These are phyloP conservation scores for Scolopax bukidnonensis DNA, from an alignment of 2,797 vertebrate genomes.

Conservation along the genomic window DNA sequence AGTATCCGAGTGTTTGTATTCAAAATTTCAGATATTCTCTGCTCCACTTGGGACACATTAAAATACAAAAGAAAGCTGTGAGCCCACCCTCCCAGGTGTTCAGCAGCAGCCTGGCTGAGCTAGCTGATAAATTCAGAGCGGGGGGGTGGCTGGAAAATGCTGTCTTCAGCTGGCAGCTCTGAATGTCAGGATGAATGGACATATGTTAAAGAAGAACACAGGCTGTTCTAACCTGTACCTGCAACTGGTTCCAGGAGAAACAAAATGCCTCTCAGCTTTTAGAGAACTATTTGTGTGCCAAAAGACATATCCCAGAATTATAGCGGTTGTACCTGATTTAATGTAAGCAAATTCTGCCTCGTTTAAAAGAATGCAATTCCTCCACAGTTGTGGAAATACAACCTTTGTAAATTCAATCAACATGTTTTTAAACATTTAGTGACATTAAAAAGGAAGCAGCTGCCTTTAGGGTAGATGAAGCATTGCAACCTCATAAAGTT, in stretches of 20 bases:
- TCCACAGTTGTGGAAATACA: background rate
- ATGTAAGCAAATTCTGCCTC: background rate
- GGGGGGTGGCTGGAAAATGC: background rate
- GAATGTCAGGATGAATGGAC: background rate
- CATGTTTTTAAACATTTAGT: conserved; percentile 4
- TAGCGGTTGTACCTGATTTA: background rate
- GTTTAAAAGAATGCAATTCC: background rate
- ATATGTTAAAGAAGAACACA: background rate
- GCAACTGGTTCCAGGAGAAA: background rate
- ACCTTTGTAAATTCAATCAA: background rate
- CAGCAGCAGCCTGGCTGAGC: background rate
- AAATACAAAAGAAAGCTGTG: background rate
- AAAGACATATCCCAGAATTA: background rate
- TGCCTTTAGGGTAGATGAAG: background rate
- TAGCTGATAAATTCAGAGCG: background rate
- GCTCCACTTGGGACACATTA: background rate
- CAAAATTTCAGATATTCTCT: background rate
- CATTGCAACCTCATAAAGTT: background rate
- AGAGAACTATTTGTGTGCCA: background rate
- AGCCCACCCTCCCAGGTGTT: background rate
- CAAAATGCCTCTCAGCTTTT: background rate
- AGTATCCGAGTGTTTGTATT: background rate
- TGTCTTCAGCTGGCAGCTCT: background rate
- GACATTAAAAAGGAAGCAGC: background rate
- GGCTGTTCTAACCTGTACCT: background rate